These are phyloP conservation scores for Motacilla tschutschensis DNA, from an alignment of 2,113 vertebrate species.

Conservation along the genomic window DNA sequence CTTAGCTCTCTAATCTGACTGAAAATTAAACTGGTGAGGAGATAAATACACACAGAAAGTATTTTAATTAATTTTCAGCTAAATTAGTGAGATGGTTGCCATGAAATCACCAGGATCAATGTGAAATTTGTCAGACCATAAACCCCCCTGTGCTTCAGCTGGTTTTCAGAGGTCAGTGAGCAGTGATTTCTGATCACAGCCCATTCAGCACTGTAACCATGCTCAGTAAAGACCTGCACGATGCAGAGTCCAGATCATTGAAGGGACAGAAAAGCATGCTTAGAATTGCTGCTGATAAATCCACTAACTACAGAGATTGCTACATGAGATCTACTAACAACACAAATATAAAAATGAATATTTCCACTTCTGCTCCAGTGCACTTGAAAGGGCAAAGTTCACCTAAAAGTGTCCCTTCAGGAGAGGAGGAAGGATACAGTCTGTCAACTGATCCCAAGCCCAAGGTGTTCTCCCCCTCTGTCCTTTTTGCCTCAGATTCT, in stretches of 20 bases:
- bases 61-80: not conserved
- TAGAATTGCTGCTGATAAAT: not conserved
- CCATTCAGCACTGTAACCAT: not conserved
- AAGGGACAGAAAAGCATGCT: not conserved
- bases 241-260: not conserved
- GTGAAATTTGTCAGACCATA: not conserved
- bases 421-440: not conserved
- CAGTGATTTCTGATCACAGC: not conserved
- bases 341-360: not conserved
- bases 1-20: not conserved
- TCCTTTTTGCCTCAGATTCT: not conserved
- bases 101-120: not conserved
- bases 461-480: too few species aligned
- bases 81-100: not conserved
- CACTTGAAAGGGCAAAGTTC: not conserved
- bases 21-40: not conserved
- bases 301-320: not conserved
- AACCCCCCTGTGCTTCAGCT: not conserved
- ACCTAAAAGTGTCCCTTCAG: not conserved
- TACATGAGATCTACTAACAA: not conserved
- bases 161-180: not conserved
- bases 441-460: accelerated
- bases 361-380: not conserved
- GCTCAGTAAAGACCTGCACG: not conserved
- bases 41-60: not conserved